These are phyloP conservation scores for Hydropotes inermis DNA, from an alignment of 2,113 vertebrate genomes.

Conservation along the genomic window DNA sequence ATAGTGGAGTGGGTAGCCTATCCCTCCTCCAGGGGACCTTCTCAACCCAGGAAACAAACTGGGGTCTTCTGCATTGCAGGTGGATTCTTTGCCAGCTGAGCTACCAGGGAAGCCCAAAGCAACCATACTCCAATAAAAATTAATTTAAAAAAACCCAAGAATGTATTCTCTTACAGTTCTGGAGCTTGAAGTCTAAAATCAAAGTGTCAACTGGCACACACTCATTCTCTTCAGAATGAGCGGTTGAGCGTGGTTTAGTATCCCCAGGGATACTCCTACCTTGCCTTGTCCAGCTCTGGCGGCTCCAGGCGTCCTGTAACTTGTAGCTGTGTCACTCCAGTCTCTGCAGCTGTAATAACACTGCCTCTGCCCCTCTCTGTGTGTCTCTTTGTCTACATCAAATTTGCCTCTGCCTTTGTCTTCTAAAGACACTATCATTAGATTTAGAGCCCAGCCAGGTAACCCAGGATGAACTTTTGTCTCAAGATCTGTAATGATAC, in stretches of 20 bases:
- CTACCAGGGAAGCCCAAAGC: not conserved
- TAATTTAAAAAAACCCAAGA: not conserved
- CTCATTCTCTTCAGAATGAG: not conserved
- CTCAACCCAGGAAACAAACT: not conserved
- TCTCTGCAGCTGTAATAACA: not conserved
- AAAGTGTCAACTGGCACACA: not conserved
- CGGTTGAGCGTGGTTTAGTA: not conserved
- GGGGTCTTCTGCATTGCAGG: not conserved
- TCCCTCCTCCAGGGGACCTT: not conserved
- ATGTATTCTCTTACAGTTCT: not conserved
- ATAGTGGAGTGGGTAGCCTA: not conserved
- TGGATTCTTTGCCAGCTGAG: not conserved
- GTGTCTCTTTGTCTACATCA: not conserved
- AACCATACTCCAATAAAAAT: not conserved
- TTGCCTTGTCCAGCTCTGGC: not conserved
- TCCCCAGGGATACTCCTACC: not conserved
- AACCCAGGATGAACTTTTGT: not conserved
- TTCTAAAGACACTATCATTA: not conserved
- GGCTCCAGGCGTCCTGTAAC: not conserved
- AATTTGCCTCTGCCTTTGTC: not conserved
- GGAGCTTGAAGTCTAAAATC: not conserved
- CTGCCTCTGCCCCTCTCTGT: not conserved
- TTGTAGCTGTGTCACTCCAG: not conserved
- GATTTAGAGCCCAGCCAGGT: not conserved
- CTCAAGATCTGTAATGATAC: not conserved